Conservation (phyloP, 2,797 vertebrate species). For the Leuciscus waleckii region DNA sequence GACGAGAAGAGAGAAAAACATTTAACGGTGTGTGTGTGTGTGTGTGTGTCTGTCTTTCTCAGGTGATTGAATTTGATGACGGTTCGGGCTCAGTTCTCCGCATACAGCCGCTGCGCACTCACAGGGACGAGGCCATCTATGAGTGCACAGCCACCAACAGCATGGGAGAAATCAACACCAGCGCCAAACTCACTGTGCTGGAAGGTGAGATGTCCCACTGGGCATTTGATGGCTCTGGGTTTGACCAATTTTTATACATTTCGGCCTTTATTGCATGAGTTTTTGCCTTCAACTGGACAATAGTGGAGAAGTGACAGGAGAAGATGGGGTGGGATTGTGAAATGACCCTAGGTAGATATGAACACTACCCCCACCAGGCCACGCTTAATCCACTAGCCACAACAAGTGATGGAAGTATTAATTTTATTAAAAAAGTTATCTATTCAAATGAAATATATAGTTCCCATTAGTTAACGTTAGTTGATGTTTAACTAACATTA, state of each 20-base stretch:
- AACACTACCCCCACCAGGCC: not conserved
- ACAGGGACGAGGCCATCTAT: slow-evolving; percentile 96
- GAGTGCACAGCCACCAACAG: slow-evolving; percentile 95
- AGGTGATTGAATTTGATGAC: slow-evolving; percentile 98
- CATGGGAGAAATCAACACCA: slow-evolving; percentile 93
- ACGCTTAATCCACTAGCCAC: not conserved
- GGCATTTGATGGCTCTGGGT: slow-evolving; percentile 6
- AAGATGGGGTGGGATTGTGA: not conserved
- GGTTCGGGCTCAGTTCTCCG: slow-evolving; percentile 94
- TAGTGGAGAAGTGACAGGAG: not conserved
- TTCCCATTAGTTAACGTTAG: too few species aligned
- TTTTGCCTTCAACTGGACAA: not conserved
- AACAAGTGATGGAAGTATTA: too few species aligned
- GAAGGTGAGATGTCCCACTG: slow-evolving; percentile 81
- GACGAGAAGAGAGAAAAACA: not conserved
- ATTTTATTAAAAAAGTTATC: too few species aligned
- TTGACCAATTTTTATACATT: not conserved
- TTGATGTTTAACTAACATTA: too few species aligned
- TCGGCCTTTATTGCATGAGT: not conserved
- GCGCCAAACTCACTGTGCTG: slow-evolving; percentile 94
- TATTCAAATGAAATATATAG: too few species aligned
- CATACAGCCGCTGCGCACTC: slow-evolving; percentile 93
- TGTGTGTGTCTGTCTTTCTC: slow-evolving; percentile 36
- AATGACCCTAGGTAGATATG: not conserved
- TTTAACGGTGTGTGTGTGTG: slow-evolving; percentile 13